phyloP scores from a whole-genome alignment of 2,797 vertebrate species.

The Pseudocheirus occidentalis region DNA sequence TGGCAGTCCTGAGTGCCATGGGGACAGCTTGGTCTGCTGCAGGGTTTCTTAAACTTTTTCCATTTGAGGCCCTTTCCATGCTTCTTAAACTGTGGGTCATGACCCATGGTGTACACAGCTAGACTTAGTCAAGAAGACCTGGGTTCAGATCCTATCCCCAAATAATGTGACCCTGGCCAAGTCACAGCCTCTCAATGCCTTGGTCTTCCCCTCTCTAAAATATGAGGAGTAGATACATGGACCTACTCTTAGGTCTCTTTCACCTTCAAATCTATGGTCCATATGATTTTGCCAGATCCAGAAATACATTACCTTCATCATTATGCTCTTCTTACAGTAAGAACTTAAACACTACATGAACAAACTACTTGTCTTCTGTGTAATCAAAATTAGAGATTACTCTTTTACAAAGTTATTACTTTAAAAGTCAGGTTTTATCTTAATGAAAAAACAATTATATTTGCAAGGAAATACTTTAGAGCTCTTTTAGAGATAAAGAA shows the following conservation, averaged over 20 bases:
- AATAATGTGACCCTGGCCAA: not conserved
- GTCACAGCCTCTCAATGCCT: not conserved
- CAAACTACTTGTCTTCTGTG: not conserved
- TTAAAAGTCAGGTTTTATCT: constrained; percentile 51
- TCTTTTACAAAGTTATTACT: not conserved
- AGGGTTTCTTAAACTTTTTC: too few relatives aligned
- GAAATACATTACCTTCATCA: not conserved
- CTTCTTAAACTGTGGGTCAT: too few relatives aligned
- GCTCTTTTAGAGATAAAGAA: constrained; percentile 24
- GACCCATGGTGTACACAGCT: not conserved
- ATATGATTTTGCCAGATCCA: not conserved
- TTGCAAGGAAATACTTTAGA: constrained; percentile 57
- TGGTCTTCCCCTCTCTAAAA: not conserved
- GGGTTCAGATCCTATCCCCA: not conserved
- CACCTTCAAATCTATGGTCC: not conserved
- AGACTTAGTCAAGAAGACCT: not conserved
- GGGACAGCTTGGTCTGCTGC: not conserved
- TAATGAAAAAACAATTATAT: constrained; percentile 51
- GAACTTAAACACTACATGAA: not conserved
- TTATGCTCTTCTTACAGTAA: not conserved
- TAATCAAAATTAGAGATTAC: not conserved
- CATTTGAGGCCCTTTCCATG: too few relatives aligned
- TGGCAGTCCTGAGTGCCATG: not conserved
- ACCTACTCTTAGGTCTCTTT: not conserved
- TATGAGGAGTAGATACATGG: not conserved